phyloP scores from a whole-genome alignment of 2,797 vertebrate species.

The Amniataba percoides region DNA sequence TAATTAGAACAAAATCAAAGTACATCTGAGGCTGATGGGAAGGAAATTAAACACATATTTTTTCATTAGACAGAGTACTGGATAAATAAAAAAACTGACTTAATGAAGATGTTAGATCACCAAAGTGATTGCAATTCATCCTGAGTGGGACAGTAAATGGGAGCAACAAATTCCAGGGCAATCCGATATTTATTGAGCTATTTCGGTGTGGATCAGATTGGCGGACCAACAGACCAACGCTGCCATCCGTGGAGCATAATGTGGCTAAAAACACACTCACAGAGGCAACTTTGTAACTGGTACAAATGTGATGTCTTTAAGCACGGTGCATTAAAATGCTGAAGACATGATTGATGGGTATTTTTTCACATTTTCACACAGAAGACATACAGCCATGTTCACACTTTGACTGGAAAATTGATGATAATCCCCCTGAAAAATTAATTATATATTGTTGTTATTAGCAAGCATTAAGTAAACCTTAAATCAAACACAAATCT shows the following conservation, averaged over 20 bases:
- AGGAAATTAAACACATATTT: too few species aligned
- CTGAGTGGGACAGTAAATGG: background rate
- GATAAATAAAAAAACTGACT: background rate
- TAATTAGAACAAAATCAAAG: background rate
- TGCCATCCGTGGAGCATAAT: too few species aligned
- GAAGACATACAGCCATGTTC: background rate
- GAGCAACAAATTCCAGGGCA: background rate
- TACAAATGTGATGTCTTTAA: background rate
- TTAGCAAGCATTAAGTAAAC: background rate
- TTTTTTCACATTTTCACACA: background rate
- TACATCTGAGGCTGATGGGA: background rate
- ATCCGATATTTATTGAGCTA: background rate
- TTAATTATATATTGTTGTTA: background rate
- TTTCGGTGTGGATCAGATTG: too few species aligned
- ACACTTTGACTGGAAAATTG: background rate
- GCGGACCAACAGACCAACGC: too few species aligned
- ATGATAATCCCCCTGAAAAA: background rate
- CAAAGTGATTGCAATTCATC: background rate
- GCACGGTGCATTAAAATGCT: background rate
- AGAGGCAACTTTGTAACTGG: too few species aligned
- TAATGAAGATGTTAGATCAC: too few species aligned
- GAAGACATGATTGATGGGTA: too few species aligned
- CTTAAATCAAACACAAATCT: background rate
- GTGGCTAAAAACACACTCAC: background rate
- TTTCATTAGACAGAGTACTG: background rate